Base-by-base conservation (phyloP, 2,888 invertebrate genomes). In the Drosophila neutralis region DNA sequence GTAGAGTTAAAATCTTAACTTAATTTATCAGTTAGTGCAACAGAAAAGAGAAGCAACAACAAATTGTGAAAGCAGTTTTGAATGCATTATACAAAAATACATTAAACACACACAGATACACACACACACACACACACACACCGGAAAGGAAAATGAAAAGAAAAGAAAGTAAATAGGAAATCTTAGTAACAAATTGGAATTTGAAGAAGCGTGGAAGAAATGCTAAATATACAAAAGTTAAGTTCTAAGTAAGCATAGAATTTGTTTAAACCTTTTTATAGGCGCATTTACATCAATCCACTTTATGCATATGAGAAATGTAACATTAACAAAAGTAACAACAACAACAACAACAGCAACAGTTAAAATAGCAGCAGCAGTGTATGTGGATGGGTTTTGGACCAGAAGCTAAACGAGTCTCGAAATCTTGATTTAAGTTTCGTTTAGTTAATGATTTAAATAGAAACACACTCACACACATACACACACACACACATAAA, bases 281-380 rank as follows among this genome's bases (percentile, higher is more conserved):
- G 76, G 71, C 73, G 88, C 85, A 86, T 87, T 86, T 89, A 88
- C 66, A 83, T 72, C 53, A 68, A 78, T 40, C 40, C 68, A 77
- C 24, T 60, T 75, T 45, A 57, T 35, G 21, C 52, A 33, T 49
- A 62, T 42, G 56, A 69, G 42, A 79, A 79, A 60, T 69, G 58
- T 45, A 69, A 64, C 52, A 72, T 59, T 42, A 49, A 53, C 61
- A 62, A 62, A 48, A 75, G 63, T 38, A 63, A 51, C 24, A 67
- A 62, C 15, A 54, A 18, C 15, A 54, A 18, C 48, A 52, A 52
- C 33, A 62, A 53, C 31, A 67, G 60, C 18, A 75, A 60, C 56
- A 67, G 49, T 52, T 61, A 51, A 31, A 60, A 36, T 24, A 68
- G 38, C 18, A 65, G 40, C 49, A 60, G 33, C 57, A 67, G 52